These are phyloP conservation scores for Paramormyrops hopkinsi DNA, from an alignment of 2,797 vertebrate species.

Conservation along the genomic window DNA sequence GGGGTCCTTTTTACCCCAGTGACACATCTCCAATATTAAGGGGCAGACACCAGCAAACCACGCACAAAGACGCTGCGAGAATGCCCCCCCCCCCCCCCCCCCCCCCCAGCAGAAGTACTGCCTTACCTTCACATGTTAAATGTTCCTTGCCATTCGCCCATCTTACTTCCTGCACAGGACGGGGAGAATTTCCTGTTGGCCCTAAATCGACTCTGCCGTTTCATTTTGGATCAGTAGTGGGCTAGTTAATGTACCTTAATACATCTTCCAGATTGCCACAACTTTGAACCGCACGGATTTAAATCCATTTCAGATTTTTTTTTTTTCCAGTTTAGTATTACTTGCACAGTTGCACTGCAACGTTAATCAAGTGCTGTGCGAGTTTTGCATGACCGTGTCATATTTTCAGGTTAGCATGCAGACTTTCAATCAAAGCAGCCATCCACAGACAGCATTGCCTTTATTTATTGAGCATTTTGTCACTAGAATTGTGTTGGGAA, in stretches of 20 bases:
- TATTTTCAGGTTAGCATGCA: conserved; percentile 10
- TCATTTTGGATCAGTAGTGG: background rate
- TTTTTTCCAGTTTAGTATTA: background rate
- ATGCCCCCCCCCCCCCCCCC: too few species aligned
- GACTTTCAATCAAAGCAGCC: conserved; percentile 4
- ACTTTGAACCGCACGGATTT: background rate
- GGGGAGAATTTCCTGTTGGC: background rate
- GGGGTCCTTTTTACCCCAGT: too few species aligned
- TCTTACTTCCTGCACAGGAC: background rate
- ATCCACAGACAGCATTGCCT: background rate
- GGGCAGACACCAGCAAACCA: too few species aligned
- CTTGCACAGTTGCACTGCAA: background rate
- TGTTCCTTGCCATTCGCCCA: background rate
- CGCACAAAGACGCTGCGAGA: too few species aligned
- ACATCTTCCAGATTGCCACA: conserved; percentile 9
- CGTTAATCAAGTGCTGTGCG: background rate
- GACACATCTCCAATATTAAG: too few species aligned
- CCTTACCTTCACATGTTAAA: background rate
- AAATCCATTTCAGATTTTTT: background rate
- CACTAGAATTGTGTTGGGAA: background rate
- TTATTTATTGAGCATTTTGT: background rate
- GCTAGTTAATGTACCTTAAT: background rate
- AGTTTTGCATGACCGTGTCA: background rate
- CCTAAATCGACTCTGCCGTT: background rate
- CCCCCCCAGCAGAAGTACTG: background rate